Conservation (phyloP, 1,140 invertebrate species). For the Adoxophyes honmai region DNA sequence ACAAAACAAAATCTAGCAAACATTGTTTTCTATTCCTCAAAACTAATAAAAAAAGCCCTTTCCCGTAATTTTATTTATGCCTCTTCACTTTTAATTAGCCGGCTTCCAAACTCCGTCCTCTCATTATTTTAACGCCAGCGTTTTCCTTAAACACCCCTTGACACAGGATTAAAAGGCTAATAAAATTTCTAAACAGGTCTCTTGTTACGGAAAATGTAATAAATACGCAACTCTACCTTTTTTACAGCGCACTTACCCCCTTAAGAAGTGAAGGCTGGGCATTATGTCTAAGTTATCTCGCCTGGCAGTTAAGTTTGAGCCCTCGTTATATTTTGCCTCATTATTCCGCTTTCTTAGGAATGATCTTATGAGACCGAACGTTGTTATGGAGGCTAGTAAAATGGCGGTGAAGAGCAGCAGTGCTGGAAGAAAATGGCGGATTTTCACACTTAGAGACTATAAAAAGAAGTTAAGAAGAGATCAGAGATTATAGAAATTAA, state of each 20-base stretch:
- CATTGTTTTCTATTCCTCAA: too few relatives aligned
- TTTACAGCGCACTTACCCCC: constrained; percentile 6
- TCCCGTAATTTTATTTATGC: neutral
- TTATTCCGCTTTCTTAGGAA: neutral
- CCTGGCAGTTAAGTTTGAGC: neutral
- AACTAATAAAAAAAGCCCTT: too few relatives aligned
- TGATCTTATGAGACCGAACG: neutral
- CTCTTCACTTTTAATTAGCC: constrained; percentile 1
- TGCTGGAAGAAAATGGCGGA: neutral
- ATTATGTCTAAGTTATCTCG: constrained; percentile 9
- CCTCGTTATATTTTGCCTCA: neutral
- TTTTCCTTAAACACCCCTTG: neutral
- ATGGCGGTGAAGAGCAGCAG: neutral
- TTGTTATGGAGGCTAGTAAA: neutral
- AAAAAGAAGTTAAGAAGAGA: too few relatives aligned
- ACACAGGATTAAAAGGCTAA: constrained; percentile 1
- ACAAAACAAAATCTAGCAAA: too few relatives aligned
- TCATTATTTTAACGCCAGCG: constrained; percentile 6
- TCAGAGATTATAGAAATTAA: too few relatives aligned
- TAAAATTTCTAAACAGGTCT: constrained; percentile 13
- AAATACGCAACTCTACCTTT: constrained; percentile 7
- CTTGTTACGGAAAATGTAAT: constrained; percentile 8
- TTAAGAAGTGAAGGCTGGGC: constrained; percentile 1
- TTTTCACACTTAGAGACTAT: too few relatives aligned
- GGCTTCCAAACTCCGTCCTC: neutral